Percentiles rank a stretch among this genome's conserved stretches.
Evolutionary conservation across 2,888 invertebrate species (phyloP).

Genomic region (Melanostoma scalare): DNA sequence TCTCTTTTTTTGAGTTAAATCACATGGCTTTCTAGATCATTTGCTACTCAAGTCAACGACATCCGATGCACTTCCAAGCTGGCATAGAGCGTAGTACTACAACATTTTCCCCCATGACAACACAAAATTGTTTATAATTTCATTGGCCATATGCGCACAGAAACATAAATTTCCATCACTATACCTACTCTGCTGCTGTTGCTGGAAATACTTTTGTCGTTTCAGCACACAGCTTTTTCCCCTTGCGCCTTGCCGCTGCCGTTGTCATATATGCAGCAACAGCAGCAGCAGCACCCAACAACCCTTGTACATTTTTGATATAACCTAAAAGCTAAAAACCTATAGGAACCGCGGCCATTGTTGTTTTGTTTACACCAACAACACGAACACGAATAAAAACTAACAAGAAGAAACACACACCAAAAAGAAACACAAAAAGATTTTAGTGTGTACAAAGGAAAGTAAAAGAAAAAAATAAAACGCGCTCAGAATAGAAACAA

Average conservation of each 20-base stretch:
- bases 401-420: slow-evolving; percentile 26
- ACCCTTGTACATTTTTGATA: slow-evolving; percentile 12
- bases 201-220: too few species aligned
- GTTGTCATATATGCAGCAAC: too few species aligned
- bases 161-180: slow-evolving; percentile 7
- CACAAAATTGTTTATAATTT: slow-evolving; percentile 2
- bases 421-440: slow-evolving; percentile 36
- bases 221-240: too few species aligned
- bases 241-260: too few species aligned
- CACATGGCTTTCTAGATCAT: too few species aligned
- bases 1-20: neutral
- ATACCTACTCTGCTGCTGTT: too few species aligned
- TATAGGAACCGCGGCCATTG: slow-evolving; percentile 46
- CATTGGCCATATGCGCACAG: slow-evolving; percentile 16
- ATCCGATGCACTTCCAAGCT: neutral
- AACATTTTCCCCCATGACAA: neutral
- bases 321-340: slow-evolving; percentile 22
- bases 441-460: slow-evolving; percentile 45
- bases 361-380: slow-evolving; percentile 73
- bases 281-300: neutral
- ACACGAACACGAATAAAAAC: slow-evolving; percentile 28
- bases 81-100: neutral
- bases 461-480: slow-evolving; percentile 37
- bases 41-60: too few species aligned
- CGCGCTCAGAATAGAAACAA: slow-evolving; percentile 67